These are phyloP conservation scores for Cyclophora punctaria DNA, from an alignment of 2,888 invertebrate species.

Conservation along the genomic window DNA sequence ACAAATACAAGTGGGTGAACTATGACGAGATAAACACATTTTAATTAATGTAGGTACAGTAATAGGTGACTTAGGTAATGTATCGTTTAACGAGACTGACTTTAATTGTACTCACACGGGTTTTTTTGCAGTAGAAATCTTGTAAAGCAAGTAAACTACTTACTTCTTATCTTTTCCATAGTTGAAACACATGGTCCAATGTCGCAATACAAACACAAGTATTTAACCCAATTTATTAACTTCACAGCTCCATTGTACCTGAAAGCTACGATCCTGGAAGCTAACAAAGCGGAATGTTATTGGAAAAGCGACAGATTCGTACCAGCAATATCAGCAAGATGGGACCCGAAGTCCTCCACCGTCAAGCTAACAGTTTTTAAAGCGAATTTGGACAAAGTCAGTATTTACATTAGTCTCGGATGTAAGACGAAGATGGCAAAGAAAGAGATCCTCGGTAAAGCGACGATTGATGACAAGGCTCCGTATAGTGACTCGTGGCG, in stretches of 20 bases:
- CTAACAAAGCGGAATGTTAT: constrained; percentile 73
- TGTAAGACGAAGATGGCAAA: constrained; percentile 80
- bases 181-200: too few species aligned
- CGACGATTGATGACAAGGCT: constrained; percentile 78
- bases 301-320: constrained; percentile 85
- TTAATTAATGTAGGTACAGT: too few species aligned
- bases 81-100: too few species aligned
- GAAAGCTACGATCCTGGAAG: constrained; percentile 84
- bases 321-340: constrained; percentile 85
- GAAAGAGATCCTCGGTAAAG: constrained; percentile 80
- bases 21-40: too few species aligned
- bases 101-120: too few species aligned
- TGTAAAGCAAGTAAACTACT: too few species aligned
- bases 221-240: constrained; percentile 22
- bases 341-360: constrained; percentile 79
- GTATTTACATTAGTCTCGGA: constrained; percentile 78
- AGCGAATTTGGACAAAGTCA: constrained; percentile 77
- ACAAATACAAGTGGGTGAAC: too few species aligned
- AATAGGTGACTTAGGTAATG: too few species aligned
- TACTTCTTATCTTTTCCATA: too few species aligned
- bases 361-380: constrained; percentile 78
- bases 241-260: constrained; percentile 80
- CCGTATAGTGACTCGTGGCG: constrained; percentile 76
- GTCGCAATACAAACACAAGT: too few species aligned
- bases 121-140: too few species aligned